Base-by-base conservation (phyloP, 2,797 vertebrate genomes). In the Odontamblyopus rebecca region DNA sequence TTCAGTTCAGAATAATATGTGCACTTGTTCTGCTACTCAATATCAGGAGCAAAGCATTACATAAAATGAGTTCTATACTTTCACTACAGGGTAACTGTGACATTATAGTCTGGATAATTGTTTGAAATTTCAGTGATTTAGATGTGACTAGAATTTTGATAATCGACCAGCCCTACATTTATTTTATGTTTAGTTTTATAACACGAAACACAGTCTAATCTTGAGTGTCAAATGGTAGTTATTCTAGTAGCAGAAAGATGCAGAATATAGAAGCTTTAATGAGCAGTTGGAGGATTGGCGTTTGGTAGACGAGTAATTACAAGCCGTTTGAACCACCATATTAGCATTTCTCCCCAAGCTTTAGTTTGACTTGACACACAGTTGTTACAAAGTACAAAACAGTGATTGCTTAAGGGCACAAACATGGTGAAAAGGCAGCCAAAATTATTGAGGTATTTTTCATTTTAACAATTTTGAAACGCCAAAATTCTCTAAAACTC, bases 321-420 rank as follows among this genome's bases (percentile, higher is more conserved):
- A 16, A 56, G 79, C 71, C 70, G 76, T 63, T 74, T 53, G 60
- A 81, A 70, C 81, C 67, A 57, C 35, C 57, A 54, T 57, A 82
- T 88, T 77, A 79, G 73, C 77, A 78, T 86, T 84, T 83, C 76
- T 85, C 71, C 68, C 15, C 73, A 62, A 72, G 68, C 69, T 73
- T 72, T 69, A 61, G 80, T 84, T 81, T 84, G 79, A 82, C 74
- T 56, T 74, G 68, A 82, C 75, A 68, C 53, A 61, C 60, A 69
- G 77, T 69, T 82, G 72, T 74, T 51, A 67, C 64, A 79, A 56
- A 70, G 59, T 38, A 32, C 59, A 65, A 75, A 72, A 68, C 27
- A 38, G 68, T 57, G 74, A 67, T 67, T 66, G 69, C 76, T 73
- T 67, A 75, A 76, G 68, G 74, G 69, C 48, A 68, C 48, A 72